phyloP scores from a whole-genome alignment of 2,888 invertebrate species.

The Troglohyphantes excavatus region DNA sequence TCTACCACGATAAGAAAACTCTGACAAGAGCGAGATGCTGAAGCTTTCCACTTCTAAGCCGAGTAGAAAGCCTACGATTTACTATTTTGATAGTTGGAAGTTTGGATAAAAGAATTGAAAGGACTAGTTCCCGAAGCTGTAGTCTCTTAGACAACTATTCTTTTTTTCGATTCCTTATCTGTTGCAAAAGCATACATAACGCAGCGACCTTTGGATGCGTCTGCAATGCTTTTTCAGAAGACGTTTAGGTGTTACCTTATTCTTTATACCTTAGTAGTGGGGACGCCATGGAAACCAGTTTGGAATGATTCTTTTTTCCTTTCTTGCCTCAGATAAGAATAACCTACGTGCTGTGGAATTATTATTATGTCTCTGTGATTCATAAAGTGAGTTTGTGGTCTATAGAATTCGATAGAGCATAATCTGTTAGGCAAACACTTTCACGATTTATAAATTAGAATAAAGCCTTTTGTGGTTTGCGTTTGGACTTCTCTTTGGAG shows the following conservation, averaged over 20 bases:
- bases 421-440: background rate
- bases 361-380: slow-evolving; percentile 21
- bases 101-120: slow-evolving; percentile 13
- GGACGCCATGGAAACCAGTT: slow-evolving; percentile 54
- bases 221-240: slow-evolving; percentile 38
- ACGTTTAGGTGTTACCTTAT: slow-evolving; percentile 26
- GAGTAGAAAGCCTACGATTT: slow-evolving; percentile 29
- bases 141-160: slow-evolving; percentile 22
- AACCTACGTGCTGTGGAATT: slow-evolving; percentile 60
- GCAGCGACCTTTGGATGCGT: slow-evolving; percentile 51
- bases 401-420: slow-evolving; percentile 24
- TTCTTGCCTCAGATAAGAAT: slow-evolving; percentile 56
- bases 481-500: too few species aligned
- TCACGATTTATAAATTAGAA: slow-evolving; percentile 4
- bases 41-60: background rate
- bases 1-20: too few species aligned
- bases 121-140: slow-evolving; percentile 14
- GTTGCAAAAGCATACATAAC: slow-evolving; percentile 17
- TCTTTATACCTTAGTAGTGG: background rate
- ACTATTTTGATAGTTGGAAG: slow-evolving; percentile 18
- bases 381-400: slow-evolving; percentile 18
- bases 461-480: background rate
- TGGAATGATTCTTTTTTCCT: background rate
- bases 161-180: slow-evolving; percentile 55
- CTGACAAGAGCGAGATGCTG: background rate